Evolutionary conservation across 2,113 vertebrate genomes (phyloP).

Genomic region (Aspidoscelis tigris): DNA sequence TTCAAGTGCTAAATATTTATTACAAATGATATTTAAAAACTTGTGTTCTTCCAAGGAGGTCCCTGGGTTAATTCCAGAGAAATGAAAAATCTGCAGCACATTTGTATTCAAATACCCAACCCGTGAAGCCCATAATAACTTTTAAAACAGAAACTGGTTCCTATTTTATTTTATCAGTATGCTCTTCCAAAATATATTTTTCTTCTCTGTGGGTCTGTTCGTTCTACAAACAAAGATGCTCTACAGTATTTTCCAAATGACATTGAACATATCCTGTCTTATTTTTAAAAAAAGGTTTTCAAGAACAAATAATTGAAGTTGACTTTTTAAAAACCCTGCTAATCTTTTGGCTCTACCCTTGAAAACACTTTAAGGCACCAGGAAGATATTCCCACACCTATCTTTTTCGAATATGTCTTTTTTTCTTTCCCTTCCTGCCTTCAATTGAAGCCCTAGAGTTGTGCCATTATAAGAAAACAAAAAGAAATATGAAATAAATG

Average conservation of each 20-base stretch:
- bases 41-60: neutral
- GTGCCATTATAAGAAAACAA: neutral
- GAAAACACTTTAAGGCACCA: neutral
- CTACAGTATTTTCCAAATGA: neutral
- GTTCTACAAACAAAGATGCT: neutral
- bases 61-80: neutral
- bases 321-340: neutral
- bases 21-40: neutral
- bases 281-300: neutral
- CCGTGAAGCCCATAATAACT: constrained; percentile 40
- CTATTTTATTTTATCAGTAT: constrained; percentile 23
- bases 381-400: neutral
- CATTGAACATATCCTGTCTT: neutral
- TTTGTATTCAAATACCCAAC: constrained; percentile 9
- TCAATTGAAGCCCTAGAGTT: neutral
- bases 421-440: neutral
- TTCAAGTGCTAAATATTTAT: neutral
- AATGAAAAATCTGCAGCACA: neutral
- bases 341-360: neutral
- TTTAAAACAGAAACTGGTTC: constrained; percentile 27
- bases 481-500: neutral
- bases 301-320: neutral
- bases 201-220: neutral
- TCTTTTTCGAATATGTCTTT: too few relatives aligned
- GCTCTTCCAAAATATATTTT: neutral